Percentiles rank a stretch among this genome's conserved stretches.
These are phyloP conservation scores for Acanthoscelides obtectus DNA, from an alignment of 2,888 invertebrate genomes.

Conservation along the genomic window DNA sequence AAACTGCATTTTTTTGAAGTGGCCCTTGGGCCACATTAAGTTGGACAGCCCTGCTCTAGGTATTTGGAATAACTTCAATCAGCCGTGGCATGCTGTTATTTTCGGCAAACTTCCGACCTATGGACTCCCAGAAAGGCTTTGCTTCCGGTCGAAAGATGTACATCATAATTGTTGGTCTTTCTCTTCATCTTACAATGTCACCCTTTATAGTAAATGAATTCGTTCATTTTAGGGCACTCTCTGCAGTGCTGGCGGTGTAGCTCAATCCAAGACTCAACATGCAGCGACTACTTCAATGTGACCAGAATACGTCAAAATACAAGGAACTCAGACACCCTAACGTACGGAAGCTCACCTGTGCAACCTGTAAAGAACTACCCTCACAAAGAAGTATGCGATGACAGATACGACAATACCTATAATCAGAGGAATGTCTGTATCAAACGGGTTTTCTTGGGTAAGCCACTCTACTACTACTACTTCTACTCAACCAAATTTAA, in stretches of 20 bases:
- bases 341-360: constrained; percentile 32
- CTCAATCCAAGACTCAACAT: constrained; percentile 64
- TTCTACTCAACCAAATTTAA: too few relatives aligned
- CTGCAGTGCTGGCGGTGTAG: constrained; percentile 74
- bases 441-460: constrained; percentile 26
- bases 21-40: too few relatives aligned
- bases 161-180: too few relatives aligned
- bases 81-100: too few relatives aligned
- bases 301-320: constrained; percentile 38
- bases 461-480: too few relatives aligned
- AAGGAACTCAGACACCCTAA: constrained; percentile 36
- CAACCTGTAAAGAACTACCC: constrained; percentile 20
- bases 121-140: too few relatives aligned
- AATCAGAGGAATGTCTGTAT: constrained; percentile 29
- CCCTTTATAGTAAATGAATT: background rate
- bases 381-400: constrained; percentile 23
- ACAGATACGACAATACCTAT: constrained; percentile 19
- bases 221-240: constrained; percentile 55
- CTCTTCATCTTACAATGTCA: too few relatives aligned
- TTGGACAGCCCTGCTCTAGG: too few relatives aligned
- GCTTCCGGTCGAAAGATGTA: too few relatives aligned
- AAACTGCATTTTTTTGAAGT: too few relatives aligned
- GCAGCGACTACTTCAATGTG: constrained; percentile 69
- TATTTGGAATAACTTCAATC: too few relatives aligned
- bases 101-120: too few relatives aligned